Percentiles rank a stretch among this genome's conserved stretches.
Evolutionary conservation across 2,797 vertebrate species (phyloP).

Genomic region (Mus caroli): DNA sequence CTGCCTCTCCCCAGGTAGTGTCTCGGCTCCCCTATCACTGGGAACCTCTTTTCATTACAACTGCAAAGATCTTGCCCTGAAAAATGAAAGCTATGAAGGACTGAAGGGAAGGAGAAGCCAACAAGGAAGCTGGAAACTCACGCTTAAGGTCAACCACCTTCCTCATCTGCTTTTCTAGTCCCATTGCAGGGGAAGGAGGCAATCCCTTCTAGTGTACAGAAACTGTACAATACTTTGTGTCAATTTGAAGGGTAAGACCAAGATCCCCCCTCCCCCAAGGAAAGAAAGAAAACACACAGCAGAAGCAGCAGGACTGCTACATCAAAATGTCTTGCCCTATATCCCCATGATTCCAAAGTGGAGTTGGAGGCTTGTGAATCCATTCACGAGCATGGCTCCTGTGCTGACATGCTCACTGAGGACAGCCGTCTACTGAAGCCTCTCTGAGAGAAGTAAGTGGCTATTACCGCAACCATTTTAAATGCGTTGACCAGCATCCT

Average conservation of each 20-base stretch:
- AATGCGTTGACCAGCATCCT: constrained; percentile 54
- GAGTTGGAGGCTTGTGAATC: not conserved
- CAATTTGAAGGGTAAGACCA: constrained; percentile 50
- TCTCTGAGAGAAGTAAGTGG: not conserved
- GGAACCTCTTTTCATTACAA: constrained; percentile 60
- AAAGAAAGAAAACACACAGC: not conserved
- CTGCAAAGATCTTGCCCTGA: constrained; percentile 28
- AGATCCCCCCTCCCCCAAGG: not conserved
- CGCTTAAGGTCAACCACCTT: constrained; percentile 77
- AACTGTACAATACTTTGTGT: constrained; percentile 61
- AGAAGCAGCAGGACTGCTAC: constrained; percentile 34
- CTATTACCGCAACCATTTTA: constrained; percentile 64
- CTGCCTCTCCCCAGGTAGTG: constrained; percentile 56
- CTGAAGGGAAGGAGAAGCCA: constrained; percentile 20
- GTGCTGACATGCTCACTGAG: not conserved
- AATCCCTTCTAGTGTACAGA: constrained; percentile 34
- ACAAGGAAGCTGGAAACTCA: constrained; percentile 74
- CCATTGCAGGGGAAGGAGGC: not conserved
- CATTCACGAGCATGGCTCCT: not conserved
- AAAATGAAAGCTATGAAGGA: constrained; percentile 63
- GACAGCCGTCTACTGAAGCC: constrained; percentile 50
- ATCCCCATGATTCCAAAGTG: constrained; percentile 12
- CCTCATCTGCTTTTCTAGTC: constrained; percentile 76
- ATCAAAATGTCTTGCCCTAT: not conserved
- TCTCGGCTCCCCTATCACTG: constrained; percentile 66